Evolutionary conservation across 1,140 invertebrate genomes (phyloP).

Genomic region (Solenopsis invicta): DNA sequence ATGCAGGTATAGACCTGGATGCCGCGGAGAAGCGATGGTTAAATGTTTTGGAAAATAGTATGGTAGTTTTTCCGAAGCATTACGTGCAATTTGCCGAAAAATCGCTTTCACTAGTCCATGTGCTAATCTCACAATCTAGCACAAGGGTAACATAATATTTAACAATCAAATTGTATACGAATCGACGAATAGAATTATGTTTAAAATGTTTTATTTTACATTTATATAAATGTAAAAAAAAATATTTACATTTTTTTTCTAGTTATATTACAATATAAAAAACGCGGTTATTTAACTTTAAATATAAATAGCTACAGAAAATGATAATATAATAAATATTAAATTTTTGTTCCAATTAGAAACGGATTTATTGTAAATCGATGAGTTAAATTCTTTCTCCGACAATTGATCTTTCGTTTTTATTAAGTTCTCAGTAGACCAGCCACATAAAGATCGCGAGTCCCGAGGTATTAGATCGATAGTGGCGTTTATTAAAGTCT

Average conservation of each 20-base stretch:
- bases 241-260: background rate
- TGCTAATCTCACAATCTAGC: constrained; percentile 6
- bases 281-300: background rate
- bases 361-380: background rate
- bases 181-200: background rate
- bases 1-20: background rate
- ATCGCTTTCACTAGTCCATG: background rate
- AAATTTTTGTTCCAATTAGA: background rate
- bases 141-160: background rate
- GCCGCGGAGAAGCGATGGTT: constrained; percentile 46
- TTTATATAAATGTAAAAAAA: background rate
- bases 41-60: constrained; percentile 44
- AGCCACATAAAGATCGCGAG: constrained; percentile 66
- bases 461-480: constrained; percentile 63
- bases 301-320: background rate
- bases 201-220: too few relatives aligned
- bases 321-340: constrained; percentile 23
- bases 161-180: background rate
- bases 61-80: background rate
- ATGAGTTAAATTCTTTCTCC: background rate
- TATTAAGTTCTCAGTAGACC: background rate
- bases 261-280: too few relatives aligned
- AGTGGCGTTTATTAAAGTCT: constrained; percentile 64
- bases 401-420: background rate
- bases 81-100: constrained; percentile 36